These are phyloP conservation scores for Edolisoma coerulescens DNA, from an alignment of 2,113 vertebrate species.

Conservation along the genomic window DNA sequence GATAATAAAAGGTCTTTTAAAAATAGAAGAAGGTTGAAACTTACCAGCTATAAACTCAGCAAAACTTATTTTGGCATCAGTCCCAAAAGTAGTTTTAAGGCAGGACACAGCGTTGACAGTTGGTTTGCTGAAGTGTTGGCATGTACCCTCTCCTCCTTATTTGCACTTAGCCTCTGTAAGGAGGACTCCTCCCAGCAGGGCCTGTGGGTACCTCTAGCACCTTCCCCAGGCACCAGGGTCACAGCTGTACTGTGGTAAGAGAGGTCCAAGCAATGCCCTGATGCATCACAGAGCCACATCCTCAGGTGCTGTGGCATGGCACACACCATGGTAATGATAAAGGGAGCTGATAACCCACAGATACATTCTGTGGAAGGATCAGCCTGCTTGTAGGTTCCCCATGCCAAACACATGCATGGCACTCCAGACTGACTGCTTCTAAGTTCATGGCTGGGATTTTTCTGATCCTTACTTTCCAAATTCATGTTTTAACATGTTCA, in stretches of 20 bases:
- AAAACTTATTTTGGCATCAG: not conserved
- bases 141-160: not conserved
- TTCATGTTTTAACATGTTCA: not conserved
- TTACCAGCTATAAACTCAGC: not conserved
- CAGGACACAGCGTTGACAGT: not conserved
- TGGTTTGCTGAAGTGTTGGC: not conserved
- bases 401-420: not conserved
- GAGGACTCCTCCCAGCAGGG: not conserved
- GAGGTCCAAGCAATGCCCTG: not conserved
- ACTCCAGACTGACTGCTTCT: not conserved
- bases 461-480: not conserved
- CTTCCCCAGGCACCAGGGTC: not conserved
- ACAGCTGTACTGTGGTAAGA: not conserved
- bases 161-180: not conserved
- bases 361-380: not conserved
- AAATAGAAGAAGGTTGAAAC: not conserved
- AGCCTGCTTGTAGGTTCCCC: not conserved
- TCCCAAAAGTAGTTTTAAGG: not conserved
- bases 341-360: not conserved
- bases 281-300: not conserved
- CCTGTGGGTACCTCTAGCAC: not conserved
- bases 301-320: not conserved
- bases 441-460: slow-evolving; percentile 11
- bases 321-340: not conserved
- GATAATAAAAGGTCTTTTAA: slow-evolving; percentile 12